Conservation (phyloP, 2,113 vertebrate species). For the Otolemur garnettii region DNA sequence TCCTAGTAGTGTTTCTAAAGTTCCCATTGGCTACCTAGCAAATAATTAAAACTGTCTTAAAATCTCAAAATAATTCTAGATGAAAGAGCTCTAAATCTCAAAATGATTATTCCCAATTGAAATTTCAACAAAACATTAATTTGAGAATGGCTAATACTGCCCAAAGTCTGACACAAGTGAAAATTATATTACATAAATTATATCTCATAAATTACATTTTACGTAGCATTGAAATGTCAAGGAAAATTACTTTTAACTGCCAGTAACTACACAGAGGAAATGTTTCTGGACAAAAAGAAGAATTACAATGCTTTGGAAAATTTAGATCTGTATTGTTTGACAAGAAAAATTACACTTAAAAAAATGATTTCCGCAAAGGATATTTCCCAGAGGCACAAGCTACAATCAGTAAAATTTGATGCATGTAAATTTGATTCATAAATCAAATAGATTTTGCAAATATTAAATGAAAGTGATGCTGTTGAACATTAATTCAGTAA, state of each 20-base stretch:
- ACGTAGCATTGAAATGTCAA: not conserved
- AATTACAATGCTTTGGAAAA: not conserved
- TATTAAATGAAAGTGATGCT: not conserved
- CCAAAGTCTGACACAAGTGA: not conserved
- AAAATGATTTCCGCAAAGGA: not conserved
- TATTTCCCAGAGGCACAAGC: not conserved
- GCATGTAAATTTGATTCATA: not conserved
- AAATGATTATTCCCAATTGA: not conserved
- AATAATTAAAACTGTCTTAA: not conserved
- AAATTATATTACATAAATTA: not conserved
- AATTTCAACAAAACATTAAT: not conserved
- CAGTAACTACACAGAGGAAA: not conserved
- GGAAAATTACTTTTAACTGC: not conserved
- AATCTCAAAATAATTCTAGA: not conserved
- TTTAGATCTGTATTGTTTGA: not conserved
- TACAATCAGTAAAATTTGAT: not conserved
- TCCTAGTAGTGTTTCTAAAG: not conserved
- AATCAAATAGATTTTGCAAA: conserved; percentile 10
- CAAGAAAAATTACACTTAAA: not conserved
- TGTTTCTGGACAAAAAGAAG: not conserved
- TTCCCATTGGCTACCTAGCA: not conserved
- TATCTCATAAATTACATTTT: not conserved
- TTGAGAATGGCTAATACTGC: not conserved
- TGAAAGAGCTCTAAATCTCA: not conserved
- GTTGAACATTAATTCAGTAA: not conserved